These are phyloP conservation scores for Myiozetetes cayanensis DNA, from an alignment of 2,113 vertebrate species.

Conservation along the genomic window DNA sequence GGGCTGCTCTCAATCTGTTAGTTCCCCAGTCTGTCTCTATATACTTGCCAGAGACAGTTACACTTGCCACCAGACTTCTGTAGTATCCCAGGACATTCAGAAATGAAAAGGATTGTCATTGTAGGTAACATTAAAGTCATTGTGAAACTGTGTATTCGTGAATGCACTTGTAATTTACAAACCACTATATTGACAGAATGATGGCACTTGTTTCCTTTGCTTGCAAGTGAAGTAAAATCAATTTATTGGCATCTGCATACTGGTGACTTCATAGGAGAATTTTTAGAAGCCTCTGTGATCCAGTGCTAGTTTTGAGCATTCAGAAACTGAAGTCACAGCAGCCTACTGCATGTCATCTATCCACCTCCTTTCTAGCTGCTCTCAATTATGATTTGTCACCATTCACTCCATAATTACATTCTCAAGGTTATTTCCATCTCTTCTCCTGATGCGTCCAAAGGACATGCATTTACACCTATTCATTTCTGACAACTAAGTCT, in stretches of 20 bases:
- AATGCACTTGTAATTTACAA: background rate
- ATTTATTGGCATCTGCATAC: background rate
- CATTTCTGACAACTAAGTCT: conserved; percentile 40
- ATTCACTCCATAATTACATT: conserved; percentile 43
- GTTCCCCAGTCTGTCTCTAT: background rate
- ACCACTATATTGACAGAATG: background rate
- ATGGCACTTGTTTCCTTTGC: background rate
- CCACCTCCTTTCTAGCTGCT: conserved; percentile 5
- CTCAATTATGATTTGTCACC: conserved; percentile 29
- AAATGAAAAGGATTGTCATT: background rate
- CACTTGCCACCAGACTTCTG: background rate
- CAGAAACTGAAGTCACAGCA: conserved; percentile 14
- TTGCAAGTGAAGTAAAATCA: background rate
- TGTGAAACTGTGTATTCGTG: background rate
- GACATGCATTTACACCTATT: conserved; percentile 43
- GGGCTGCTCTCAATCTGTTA: background rate
- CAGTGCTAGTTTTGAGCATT: background rate
- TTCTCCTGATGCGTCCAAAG: conserved; percentile 16
- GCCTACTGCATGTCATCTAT: conserved; percentile 22
- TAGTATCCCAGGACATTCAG: background rate
- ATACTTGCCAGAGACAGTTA: background rate
- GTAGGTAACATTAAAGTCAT: background rate
- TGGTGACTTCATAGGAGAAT: background rate
- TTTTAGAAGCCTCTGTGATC: background rate
- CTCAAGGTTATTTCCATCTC: conserved; percentile 50